A percentile compares a stretch with the other conserved stretches of the same genome.
These are phyloP conservation scores for Parochlus steinenii DNA, from an alignment of 2,888 invertebrate genomes.

Conservation along the genomic window DNA sequence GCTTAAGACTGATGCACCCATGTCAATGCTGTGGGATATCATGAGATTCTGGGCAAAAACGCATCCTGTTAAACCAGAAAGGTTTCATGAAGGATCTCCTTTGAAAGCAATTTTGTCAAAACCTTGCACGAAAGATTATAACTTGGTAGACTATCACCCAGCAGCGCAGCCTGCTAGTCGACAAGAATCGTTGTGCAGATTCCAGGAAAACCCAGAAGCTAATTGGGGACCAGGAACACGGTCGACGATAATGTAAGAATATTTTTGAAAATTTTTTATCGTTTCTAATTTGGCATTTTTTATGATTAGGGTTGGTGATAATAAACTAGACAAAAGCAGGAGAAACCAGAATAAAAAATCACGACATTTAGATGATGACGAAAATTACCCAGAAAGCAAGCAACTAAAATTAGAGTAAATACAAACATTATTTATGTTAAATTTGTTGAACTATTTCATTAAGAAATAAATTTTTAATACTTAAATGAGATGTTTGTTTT, in stretches of 20 bases:
- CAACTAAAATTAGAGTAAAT: no score
- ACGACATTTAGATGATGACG: no score
- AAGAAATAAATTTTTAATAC: no score
- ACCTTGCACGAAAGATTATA: slow-evolving; percentile 31
- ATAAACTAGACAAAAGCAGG: slow-evolving; percentile 40
- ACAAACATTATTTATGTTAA: no score
- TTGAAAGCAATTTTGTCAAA: slow-evolving; percentile 36
- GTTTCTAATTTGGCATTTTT: slow-evolving; percentile 10
- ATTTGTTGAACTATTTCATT: no score
- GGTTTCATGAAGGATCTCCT: slow-evolving; percentile 31
- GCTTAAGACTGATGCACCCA: slow-evolving; percentile 85
- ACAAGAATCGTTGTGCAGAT: slow-evolving; percentile 52
- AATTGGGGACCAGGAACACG: slow-evolving; percentile 86
- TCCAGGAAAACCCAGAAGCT: slow-evolving; percentile 71
- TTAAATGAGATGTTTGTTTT: no score
- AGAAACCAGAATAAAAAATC: slow-evolving; percentile 54
- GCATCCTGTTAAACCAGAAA: slow-evolving; percentile 47
- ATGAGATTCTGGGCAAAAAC: slow-evolving; percentile 61
- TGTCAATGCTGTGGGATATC: slow-evolving; percentile 78
- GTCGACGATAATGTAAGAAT: slow-evolving; percentile 54
- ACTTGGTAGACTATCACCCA: slow-evolving; percentile 31
- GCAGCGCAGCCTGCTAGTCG: slow-evolving; percentile 71
- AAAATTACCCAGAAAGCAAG: no score
- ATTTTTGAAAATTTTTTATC: slow-evolving; percentile 10
- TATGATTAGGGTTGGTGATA: slow-evolving; percentile 39